Percentiles rank a stretch among this genome's conserved stretches.
Conservation (phyloP, 2,888 invertebrate species). For the Lasius platythorax region DNA sequence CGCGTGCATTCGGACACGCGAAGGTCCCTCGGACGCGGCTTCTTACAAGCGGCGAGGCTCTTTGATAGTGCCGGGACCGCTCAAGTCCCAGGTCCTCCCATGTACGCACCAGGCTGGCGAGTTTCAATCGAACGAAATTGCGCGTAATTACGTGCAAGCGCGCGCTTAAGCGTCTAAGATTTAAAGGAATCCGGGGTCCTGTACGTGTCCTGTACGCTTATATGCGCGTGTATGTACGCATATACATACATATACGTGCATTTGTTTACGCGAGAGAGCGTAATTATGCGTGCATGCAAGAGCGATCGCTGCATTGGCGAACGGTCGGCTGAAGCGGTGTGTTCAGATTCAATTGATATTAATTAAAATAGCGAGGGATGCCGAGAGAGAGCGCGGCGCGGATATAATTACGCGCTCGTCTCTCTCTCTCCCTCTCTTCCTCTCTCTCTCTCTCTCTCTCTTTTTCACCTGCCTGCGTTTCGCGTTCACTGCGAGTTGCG, state of each 20-base stretch:
- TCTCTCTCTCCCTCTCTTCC: not conserved
- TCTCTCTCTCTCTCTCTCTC: too few relatives aligned
- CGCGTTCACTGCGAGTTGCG: slow-evolving; percentile 29
- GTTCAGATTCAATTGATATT: slow-evolving; percentile 84
- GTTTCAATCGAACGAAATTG: slow-evolving; percentile 79
- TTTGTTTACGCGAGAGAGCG: slow-evolving; percentile 34
- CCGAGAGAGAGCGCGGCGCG: slow-evolving; percentile 43
- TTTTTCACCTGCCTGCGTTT: not conserved
- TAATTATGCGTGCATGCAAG: slow-evolving; percentile 77
- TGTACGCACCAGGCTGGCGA: slow-evolving; percentile 65
- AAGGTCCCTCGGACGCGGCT: slow-evolving; percentile 37
- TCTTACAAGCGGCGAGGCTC: slow-evolving; percentile 70
- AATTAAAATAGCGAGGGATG: slow-evolving; percentile 79
- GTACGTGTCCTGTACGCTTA: slow-evolving; percentile 20
- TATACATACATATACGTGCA: not conserved
- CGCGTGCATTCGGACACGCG: slow-evolving; percentile 50
- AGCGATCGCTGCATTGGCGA: slow-evolving; percentile 69
- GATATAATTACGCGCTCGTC: slow-evolving; percentile 69
- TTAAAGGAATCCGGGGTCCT: slow-evolving; percentile 77
- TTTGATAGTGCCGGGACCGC: slow-evolving; percentile 71
- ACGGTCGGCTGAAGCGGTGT: slow-evolving; percentile 73
- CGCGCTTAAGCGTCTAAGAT: slow-evolving; percentile 75
- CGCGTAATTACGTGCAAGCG: slow-evolving; percentile 77
- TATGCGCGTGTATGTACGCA: not conserved
- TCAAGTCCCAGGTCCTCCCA: slow-evolving; percentile 62